These are phyloP conservation scores for Drosophila guanche DNA, from an alignment of 1,140 invertebrate species.

Conservation along the genomic window DNA sequence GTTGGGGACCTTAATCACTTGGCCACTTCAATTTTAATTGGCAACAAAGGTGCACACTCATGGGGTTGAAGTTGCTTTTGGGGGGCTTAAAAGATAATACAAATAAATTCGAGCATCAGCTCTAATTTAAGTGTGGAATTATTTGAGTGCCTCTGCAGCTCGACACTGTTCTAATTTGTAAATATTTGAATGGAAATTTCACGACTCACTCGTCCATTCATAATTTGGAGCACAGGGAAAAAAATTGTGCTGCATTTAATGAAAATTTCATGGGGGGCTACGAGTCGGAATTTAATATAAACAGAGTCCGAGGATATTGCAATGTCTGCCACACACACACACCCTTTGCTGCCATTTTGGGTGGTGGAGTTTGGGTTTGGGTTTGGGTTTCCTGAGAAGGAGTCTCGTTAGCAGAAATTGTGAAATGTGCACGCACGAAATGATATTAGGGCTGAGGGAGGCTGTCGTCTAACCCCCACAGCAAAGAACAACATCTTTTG, in stretches of 20 bases:
- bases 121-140: conserved; percentile 20
- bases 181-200: conserved; percentile 39
- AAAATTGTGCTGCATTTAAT: conserved; percentile 74
- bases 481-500: conserved; percentile 20
- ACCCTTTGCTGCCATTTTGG: conserved; percentile 21
- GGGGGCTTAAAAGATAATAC: conserved; percentile 46
- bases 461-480: conserved; percentile 20
- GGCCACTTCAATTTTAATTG: conserved; percentile 79
- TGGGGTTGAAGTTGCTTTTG: conserved; percentile 27
- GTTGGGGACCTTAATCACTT: conserved; percentile 64
- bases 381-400: conserved; percentile 2
- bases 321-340: conserved; percentile 40
- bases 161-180: conserved; percentile 12
- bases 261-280: conserved; percentile 54
- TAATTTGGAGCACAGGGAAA: conserved; percentile 54
- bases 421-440: conserved; percentile 73
- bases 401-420: conserved; percentile 75
- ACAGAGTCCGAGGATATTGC: conserved; percentile 60
- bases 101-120: conserved; percentile 48
- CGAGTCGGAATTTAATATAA: conserved; percentile 68
- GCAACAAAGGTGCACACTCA: conserved; percentile 68
- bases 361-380: conserved; percentile 38
- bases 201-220: conserved; percentile 51
- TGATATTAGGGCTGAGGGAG: conserved; percentile 34
- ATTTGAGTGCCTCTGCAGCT: conserved; percentile 27